phyloP scores from a whole-genome alignment of 2,888 invertebrate species.

The Thelaira solivaga region DNA sequence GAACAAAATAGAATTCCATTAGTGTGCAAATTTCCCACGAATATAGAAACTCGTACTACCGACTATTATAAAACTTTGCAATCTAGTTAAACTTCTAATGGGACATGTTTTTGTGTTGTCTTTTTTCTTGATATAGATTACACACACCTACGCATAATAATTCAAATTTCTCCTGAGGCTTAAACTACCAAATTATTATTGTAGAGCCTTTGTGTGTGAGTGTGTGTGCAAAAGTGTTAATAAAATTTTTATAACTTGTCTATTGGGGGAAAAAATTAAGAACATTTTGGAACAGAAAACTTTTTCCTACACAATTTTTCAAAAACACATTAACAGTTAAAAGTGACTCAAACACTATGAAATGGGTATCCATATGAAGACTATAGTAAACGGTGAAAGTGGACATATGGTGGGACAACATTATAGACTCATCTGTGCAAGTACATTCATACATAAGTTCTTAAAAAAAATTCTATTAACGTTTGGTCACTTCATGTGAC shows the following conservation, averaged over 20 bases:
- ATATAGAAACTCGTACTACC: no score
- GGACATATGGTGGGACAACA: slow-evolving; percentile 47
- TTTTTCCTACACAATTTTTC: slow-evolving; percentile 43
- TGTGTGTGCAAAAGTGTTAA: slow-evolving; percentile 8
- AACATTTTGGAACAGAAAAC: slow-evolving; percentile 24
- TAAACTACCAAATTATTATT: neutral
- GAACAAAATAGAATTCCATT: no score
- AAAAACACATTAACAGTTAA: slow-evolving; percentile 28
- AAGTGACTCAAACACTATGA: slow-evolving; percentile 35
- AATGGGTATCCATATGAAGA: slow-evolving; percentile 42
- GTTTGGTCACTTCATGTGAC: slow-evolving; percentile 19
- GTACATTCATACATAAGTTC: slow-evolving; percentile 7
- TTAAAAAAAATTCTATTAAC: slow-evolving; percentile 6
- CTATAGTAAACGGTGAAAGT: slow-evolving; percentile 48
- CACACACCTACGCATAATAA: no score
- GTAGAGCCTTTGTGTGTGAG: neutral
- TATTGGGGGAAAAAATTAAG: neutral
- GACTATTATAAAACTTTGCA: no score
- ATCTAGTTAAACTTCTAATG: no score
- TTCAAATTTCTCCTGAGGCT: no score
- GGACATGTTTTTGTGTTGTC: no score
- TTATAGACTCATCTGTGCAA: slow-evolving; percentile 2
- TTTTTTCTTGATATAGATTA: no score
- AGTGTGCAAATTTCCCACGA: no score
- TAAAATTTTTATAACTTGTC: slow-evolving; percentile 33